A percentile compares a stretch with the other conserved stretches of the same genome.
Evolutionary conservation across 2,888 invertebrate genomes (phyloP).

Genomic region (Xanthorhoe designata): DNA sequence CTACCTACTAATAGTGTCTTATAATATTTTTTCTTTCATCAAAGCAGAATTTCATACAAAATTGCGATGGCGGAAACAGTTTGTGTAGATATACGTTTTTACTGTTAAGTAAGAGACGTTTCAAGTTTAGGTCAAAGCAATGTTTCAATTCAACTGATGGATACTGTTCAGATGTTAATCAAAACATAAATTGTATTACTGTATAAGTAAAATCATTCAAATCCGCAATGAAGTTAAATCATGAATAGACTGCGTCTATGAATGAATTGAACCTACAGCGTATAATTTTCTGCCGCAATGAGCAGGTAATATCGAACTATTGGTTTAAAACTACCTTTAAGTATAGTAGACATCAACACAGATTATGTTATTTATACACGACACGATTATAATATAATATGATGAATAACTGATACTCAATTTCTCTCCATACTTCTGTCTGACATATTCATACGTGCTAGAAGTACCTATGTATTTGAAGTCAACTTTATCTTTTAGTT

Average conservation of each 20-base stretch:
- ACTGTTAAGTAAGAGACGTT: too few species aligned
- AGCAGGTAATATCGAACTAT: not conserved
- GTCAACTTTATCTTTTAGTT: too few species aligned
- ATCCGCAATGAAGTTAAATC: not conserved
- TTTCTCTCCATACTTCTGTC: too few species aligned
- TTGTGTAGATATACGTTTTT: not conserved
- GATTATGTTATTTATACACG: not conserved
- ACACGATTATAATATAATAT: not conserved
- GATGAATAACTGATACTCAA: too few species aligned
- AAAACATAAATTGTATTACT: not conserved
- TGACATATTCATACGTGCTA: too few species aligned
- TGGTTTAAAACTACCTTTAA: not conserved
- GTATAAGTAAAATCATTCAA: not conserved
- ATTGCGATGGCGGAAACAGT: conserved; percentile 7
- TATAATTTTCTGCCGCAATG: conserved; percentile 25
- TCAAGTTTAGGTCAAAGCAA: too few species aligned
- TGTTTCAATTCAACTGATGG: not conserved
- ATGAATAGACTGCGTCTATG: conserved; percentile 22
- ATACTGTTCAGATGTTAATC: not conserved
- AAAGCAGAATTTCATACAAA: too few species aligned
- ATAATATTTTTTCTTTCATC: not conserved
- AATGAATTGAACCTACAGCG: not conserved
- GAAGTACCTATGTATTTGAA: too few species aligned
- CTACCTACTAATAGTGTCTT: not conserved
- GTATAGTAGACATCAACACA: not conserved